Evolutionary conservation across 2,888 invertebrate genomes (phyloP), one percentile per base, ranked within the genome.

Genomic region (Parnassius apollo): DNA sequence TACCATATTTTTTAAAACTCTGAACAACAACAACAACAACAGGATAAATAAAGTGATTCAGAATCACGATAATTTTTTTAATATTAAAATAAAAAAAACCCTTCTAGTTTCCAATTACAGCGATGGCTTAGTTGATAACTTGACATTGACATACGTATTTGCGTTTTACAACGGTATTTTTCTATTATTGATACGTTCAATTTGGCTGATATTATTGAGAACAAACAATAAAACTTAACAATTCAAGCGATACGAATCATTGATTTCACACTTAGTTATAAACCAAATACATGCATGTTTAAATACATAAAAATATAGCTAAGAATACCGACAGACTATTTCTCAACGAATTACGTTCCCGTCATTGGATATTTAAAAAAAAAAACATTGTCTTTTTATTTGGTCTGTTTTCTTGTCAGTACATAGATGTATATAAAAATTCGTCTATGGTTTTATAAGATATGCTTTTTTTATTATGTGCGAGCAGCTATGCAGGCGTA

Each of bases 1-100:
- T 71, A 76, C 76, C 76, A 76, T 76, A 65, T 61, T 65, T 62
- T 46, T 51, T 56, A 13, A 48, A 52, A 57, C 49, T 45, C 42
- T 62, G 25, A 12, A 53, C n/a, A 48, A 66, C 57, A 49, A 18
- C 18, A 18, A 18, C 52, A 59, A 63, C 44, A 55, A 61, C 57
- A 55, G n/a, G 42, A 50, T 52, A 25, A 44, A 25, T 46, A 57
- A 53, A 22, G 48, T 60, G 42, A 56, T 57, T 52, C 57, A 11
- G 50, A 60, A 64, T 57, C 35, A 53, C 59, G 57, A 46, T 13
- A 13, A 52, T 57, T 57, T 57, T 57, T 35, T 64, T 56, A 56
- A 58, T 54, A 18, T 12, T 63, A 63, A 63, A 63, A 51, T 59
- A 49, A 51, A 63, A 64, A 60, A 18, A 57, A n/a, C n/a, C 45